These are phyloP conservation scores for Apamea anceps DNA, from an alignment of 2,888 invertebrate genomes.

Conservation along the genomic window DNA sequence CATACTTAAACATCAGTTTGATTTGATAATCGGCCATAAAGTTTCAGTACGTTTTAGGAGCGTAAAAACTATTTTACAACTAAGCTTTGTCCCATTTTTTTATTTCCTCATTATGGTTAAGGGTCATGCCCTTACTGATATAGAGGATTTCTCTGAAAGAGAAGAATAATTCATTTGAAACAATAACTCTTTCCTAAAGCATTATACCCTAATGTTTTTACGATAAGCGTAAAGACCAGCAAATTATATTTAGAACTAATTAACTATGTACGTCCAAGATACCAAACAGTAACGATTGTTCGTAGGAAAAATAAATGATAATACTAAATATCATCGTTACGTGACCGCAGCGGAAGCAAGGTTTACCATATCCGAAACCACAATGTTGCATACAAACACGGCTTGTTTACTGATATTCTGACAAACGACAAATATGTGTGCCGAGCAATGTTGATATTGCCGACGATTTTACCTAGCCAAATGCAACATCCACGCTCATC, in stretches of 20 bases:
- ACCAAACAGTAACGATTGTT: slow-evolving; percentile 40
- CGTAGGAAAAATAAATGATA: slow-evolving; percentile 52
- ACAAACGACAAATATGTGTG: slow-evolving; percentile 40
- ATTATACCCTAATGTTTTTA: neutral
- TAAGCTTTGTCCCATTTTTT: neutral
- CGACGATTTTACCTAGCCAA: slow-evolving; percentile 26
- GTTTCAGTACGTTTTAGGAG: neutral
- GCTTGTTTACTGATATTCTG: slow-evolving; percentile 55
- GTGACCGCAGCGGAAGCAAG: slow-evolving; percentile 59
- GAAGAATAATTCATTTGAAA: neutral
- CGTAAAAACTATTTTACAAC: neutral
- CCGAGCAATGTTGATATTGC: slow-evolving; percentile 21
- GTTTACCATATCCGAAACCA: slow-evolving; percentile 51
- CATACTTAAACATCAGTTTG: neutral
- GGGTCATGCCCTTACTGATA: neutral
- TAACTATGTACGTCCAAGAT: neutral
- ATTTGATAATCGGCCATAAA: neutral
- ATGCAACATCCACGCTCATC: slow-evolving; percentile 25
- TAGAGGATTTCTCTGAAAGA: slow-evolving; percentile 1
- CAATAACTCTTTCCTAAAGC: neutral
- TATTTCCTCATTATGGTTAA: neutral
- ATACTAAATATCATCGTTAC: slow-evolving; percentile 61
- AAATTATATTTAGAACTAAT: slow-evolving; percentile 6
- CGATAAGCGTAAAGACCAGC: slow-evolving; percentile 3
- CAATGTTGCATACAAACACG: slow-evolving; percentile 45